Base-by-base conservation (phyloP, 2,888 invertebrate species). In the Hofmannophila pseudospretella region DNA sequence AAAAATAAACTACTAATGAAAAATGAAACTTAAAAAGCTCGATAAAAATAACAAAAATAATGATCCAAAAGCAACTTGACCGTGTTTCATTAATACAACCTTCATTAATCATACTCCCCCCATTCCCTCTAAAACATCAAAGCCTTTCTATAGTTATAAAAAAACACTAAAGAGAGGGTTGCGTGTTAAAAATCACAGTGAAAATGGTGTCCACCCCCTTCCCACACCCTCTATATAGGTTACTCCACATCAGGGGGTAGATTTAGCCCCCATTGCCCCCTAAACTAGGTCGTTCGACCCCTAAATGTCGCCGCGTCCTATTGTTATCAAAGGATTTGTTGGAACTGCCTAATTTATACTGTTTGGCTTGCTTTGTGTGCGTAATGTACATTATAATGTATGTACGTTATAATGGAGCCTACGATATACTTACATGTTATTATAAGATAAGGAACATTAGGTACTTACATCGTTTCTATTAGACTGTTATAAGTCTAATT, bases 181-280 rank as follows among this genome's bases (percentile, higher is more conserved):
- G 61, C 62, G 58, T 61, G 62, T 53, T 40, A 41, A 42, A 49
- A 60, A 57, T 54, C 55, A 58, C 49, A 45, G 38, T 25, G 19
- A 32, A 32, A 42, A 41, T 37, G 27, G 34, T 28, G 28, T 34
- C 13, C 39, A 41, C 31, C 35, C 31, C 35, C 41, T 34, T 23
- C 36, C 44, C 36, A 34, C 43, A n/a, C 40, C 37, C 10, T 16
- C 11, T 30, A 28, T 41, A 44, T 41, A 45, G 42, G 45, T 44
- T 47, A 48, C 29, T 34, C 47, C 44, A 9, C 36, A 22, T 26
- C 32, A 34, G 36, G 34, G 43, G 55, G 51, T 48, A 47, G 47
- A 39, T 41, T 31, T n/a, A n/a, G 14, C 29, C 34, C 16, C 16
- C 16, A n/a, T 23, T 23, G 23, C 23, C 27, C 26, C 27, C 10